phyloP scores from a whole-genome alignment of 2,888 invertebrate species.

The Pachycephus smyrnensis region DNA sequence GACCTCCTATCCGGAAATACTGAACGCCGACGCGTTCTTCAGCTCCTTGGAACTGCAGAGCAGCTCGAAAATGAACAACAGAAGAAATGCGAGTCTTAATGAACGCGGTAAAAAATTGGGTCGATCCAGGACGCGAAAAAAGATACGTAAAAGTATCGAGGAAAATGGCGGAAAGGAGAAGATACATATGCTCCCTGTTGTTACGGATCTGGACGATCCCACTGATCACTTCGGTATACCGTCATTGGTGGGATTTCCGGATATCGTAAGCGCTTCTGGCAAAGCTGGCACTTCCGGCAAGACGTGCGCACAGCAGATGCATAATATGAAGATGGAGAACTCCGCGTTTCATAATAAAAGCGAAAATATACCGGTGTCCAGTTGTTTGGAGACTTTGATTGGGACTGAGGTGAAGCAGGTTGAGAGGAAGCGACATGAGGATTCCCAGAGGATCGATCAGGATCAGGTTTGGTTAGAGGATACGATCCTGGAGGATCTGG shows the following conservation, averaged over 20 bases:
- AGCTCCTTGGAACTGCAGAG: constrained; percentile 85
- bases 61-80: constrained; percentile 72
- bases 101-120: constrained; percentile 40
- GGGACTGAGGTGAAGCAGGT: constrained; percentile 31
- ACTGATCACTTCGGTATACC: constrained; percentile 61
- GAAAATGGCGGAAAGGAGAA: constrained; percentile 41
- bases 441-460: constrained; percentile 43
- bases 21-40: constrained; percentile 89
- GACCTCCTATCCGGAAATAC: constrained; percentile 63
- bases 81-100: constrained; percentile 38
- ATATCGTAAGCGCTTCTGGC: constrained; percentile 49
- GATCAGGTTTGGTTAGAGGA: constrained; percentile 57
- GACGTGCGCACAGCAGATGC: constrained; percentile 21
- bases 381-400: constrained; percentile 15
- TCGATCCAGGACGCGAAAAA: constrained; percentile 37
- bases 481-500: constrained; percentile 54
- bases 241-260: constrained; percentile 62
- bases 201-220: constrained; percentile 57
- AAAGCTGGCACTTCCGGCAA: constrained; percentile 30
- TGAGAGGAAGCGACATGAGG: constrained; percentile 49
- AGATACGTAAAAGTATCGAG: constrained; percentile 41
- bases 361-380: constrained; percentile 12
- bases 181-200: constrained; percentile 52
- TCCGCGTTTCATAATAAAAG: constrained; percentile 28
- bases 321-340: constrained; percentile 29